Evolutionary conservation across 2,113 vertebrate species (phyloP).

Genomic region (Scophthalmus maximus): DNA sequence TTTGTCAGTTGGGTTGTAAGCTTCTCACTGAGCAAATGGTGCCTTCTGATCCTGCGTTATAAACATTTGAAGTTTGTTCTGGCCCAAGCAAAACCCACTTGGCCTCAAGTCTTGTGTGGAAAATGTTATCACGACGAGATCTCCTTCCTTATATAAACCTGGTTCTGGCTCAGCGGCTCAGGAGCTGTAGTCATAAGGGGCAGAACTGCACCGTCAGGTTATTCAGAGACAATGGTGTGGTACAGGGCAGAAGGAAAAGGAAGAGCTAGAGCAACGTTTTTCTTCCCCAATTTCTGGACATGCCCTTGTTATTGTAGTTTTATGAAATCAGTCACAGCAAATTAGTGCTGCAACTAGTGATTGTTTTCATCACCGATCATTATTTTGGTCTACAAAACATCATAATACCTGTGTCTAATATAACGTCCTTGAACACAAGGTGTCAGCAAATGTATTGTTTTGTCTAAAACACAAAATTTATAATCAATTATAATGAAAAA

Average conservation of each 20-base stretch:
- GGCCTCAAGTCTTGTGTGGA: constrained; percentile 39
- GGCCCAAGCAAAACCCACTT: constrained; percentile 32
- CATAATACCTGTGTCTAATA: neutral
- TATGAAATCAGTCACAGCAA: neutral
- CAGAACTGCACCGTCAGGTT: constrained; percentile 41
- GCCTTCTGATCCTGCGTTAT: constrained; percentile 43
- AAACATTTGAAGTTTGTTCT: constrained; percentile 54
- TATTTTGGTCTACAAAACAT: neutral
- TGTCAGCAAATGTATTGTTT: neutral
- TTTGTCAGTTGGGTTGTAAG: constrained; percentile 43
- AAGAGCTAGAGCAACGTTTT: constrained; percentile 31
- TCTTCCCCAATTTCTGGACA: constrained; percentile 16
- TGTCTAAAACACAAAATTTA: too few relatives aligned
- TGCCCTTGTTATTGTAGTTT: neutral
- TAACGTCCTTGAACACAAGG: too few relatives aligned
- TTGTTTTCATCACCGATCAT: neutral
- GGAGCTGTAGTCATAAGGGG: constrained; percentile 36
- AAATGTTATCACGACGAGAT: constrained; percentile 53
- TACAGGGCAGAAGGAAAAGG: constrained; percentile 21
- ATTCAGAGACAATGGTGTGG: constrained; percentile 39
- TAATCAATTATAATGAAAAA: too few relatives aligned
- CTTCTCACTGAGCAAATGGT: constrained; percentile 30
- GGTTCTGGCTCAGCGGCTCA: constrained; percentile 35
- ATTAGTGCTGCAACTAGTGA: neutral
- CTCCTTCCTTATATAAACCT: constrained; percentile 39